Evolutionary conservation across 2,888 invertebrate species (phyloP).

Genomic region (Adelphocoris suturalis): DNA sequence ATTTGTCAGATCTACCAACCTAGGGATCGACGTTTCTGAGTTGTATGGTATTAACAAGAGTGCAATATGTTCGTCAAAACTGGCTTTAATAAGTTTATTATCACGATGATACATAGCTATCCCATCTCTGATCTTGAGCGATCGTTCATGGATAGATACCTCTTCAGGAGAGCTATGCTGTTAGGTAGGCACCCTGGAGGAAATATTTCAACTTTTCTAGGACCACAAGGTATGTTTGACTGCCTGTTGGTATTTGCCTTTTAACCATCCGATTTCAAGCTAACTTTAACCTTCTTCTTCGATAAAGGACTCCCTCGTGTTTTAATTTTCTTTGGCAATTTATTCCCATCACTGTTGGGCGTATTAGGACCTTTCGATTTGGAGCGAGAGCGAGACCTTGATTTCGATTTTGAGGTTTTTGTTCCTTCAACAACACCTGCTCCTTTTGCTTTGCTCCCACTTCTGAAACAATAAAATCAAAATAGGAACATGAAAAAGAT

Average conservation of each 20-base stretch:
- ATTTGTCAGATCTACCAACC: no score
- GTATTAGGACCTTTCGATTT: slow-evolving; percentile 22
- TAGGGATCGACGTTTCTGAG: no score
- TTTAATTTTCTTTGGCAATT: slow-evolving; percentile 61
- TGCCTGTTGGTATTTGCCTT: not conserved
- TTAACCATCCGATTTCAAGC: slow-evolving; percentile 11
- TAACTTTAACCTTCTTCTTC: slow-evolving; percentile 56
- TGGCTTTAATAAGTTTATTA: no score
- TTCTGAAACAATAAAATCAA: slow-evolving; percentile 12
- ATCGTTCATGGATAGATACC: no score
- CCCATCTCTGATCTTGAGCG: no score
- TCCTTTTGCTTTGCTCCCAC: slow-evolving; percentile 30
- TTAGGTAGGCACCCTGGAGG: no score
- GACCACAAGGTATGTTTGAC: not conserved
- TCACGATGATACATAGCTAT: no score
- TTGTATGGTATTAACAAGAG: no score
- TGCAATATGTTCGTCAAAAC: no score
- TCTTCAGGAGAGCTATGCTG: no score
- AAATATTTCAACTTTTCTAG: no score
- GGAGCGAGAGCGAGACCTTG: slow-evolving; percentile 44
- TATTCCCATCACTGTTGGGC: not conserved
- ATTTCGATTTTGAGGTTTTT: slow-evolving; percentile 50
- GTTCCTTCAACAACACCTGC: not conserved
- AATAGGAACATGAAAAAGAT: no score
- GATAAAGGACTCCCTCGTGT: slow-evolving; percentile 65